phyloP scores from a whole-genome alignment of 2,888 invertebrate genomes.

The Oscheius sp. region DNA sequence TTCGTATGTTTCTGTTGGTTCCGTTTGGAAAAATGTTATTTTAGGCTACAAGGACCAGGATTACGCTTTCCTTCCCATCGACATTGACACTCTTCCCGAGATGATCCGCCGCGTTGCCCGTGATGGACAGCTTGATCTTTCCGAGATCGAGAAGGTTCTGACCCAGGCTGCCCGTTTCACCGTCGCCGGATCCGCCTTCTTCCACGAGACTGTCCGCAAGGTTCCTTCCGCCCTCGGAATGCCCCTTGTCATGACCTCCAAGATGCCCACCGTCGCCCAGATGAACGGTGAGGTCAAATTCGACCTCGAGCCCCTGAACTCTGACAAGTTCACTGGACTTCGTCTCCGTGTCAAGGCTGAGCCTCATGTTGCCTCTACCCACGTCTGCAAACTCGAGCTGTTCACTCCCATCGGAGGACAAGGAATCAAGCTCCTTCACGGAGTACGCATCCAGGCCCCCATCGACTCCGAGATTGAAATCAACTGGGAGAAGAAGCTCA shows the following conservation, averaged over 20 bases:
- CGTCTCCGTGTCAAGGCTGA: constrained; percentile 46
- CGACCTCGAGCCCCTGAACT: constrained; percentile 55
- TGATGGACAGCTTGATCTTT: constrained; percentile 51
- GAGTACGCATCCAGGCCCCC: constrained; percentile 50
- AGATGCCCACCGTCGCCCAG: constrained; percentile 57
- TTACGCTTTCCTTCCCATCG: constrained; percentile 66
- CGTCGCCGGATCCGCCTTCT: constrained; percentile 46
- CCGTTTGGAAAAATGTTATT: too few species aligned
- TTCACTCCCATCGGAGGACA: constrained; percentile 56
- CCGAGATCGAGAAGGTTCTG: constrained; percentile 51
- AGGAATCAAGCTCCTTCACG: constrained; percentile 65
- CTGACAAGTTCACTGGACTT: constrained; percentile 51
- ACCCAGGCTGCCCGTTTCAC: constrained; percentile 48
- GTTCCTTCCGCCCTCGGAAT: constrained; percentile 56
- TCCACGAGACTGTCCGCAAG: constrained; percentile 54
- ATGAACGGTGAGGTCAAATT: constrained; percentile 51
- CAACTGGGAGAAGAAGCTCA: constrained; percentile 52
- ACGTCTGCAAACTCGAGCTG: constrained; percentile 49
- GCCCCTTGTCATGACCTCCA: constrained; percentile 57
- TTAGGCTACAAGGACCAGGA: constrained; percentile 61
- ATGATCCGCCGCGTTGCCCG: constrained; percentile 50
- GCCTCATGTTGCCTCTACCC: constrained; percentile 58
- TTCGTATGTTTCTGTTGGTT: constrained; percentile 35
- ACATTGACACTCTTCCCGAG: constrained; percentile 74
- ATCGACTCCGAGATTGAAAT: constrained; percentile 44